A percentile compares a stretch with the other conserved stretches of the same genome.
Conservation (phyloP, 2,888 invertebrate genomes). For the Leptopilina syphax region DNA sequence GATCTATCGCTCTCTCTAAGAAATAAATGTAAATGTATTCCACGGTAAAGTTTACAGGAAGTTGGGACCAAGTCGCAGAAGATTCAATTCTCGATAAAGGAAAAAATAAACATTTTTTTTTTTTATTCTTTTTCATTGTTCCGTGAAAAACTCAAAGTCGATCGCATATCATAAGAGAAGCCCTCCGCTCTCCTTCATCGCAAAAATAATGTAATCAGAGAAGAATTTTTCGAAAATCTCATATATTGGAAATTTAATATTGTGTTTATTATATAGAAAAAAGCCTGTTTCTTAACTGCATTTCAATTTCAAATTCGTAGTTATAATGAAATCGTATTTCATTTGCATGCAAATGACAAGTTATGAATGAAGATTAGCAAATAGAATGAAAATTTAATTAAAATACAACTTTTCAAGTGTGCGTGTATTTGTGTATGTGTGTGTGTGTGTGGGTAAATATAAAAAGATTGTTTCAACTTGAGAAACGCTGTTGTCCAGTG, state of each 20-base stretch:
- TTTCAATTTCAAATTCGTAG: neutral
- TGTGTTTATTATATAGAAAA: neutral
- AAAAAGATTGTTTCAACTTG: neutral
- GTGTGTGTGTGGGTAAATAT: neutral
- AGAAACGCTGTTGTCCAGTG: conserved; percentile 4
- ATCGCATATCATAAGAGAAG: neutral
- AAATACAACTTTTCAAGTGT: neutral
- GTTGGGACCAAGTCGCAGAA: conserved; percentile 31
- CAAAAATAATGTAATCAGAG: no score
- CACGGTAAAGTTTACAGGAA: conserved; percentile 37
- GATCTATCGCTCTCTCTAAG: conserved; percentile 10
- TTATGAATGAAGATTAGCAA: neutral
- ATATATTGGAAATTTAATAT: no score
- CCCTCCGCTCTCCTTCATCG: no score
- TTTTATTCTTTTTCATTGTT: conserved; percentile 20
- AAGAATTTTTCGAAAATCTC: no score
- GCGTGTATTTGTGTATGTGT: neutral
- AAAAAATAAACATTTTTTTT: neutral
- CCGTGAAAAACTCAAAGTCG: neutral
- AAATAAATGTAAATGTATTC: conserved; percentile 37
- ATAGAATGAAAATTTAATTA: conserved; percentile 2
- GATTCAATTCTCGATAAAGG: conserved; percentile 30
- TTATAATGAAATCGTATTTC: neutral
- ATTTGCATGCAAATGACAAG: conserved; percentile 1
- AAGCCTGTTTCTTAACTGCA: neutral